Evolutionary conservation across 2,888 invertebrate genomes (phyloP).

Genomic region (Orgyia antiqua): DNA sequence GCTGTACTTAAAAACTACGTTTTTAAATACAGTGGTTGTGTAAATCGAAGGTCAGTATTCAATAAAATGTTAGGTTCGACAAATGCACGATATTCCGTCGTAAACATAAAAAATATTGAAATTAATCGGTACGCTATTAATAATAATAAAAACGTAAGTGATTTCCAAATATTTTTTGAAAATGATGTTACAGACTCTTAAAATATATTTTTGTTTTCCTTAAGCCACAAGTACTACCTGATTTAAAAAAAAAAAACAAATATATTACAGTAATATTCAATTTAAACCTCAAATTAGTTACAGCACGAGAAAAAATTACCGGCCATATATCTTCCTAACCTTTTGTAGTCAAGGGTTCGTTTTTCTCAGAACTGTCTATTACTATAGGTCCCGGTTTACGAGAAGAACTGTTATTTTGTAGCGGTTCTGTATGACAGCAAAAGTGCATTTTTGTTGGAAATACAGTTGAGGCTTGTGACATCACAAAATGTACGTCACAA

Average conservation of each 20-base stretch:
- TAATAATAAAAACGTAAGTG: too few species aligned
- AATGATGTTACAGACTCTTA: too few species aligned
- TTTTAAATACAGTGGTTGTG: too few species aligned
- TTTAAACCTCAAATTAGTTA: constrained; percentile 70
- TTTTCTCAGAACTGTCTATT: constrained; percentile 54
- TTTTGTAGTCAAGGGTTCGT: constrained; percentile 58
- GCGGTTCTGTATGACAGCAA: constrained; percentile 57
- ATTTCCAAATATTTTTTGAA: too few species aligned
- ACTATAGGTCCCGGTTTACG: constrained; percentile 70
- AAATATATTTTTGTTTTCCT: too few species aligned
- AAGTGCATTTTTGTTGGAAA: constrained; percentile 67
- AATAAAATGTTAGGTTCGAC: too few species aligned
- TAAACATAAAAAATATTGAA: too few species aligned
- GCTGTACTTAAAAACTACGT: too few species aligned
- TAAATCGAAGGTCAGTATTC: too few species aligned
- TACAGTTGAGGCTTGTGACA: constrained; percentile 48
- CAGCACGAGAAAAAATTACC: constrained; percentile 51
- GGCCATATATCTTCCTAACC: constrained; percentile 56
- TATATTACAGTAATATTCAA: constrained; percentile 42
- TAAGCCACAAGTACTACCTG: constrained; percentile 47
- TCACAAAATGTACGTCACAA: constrained; percentile 54
- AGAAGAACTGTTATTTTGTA: constrained; percentile 66
- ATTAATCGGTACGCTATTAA: too few species aligned
- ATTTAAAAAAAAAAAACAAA: constrained; percentile 34
- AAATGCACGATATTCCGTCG: too few species aligned